Evolutionary conservation across 2,888 invertebrate species (phyloP), one percentile per base, ranked within the genome.

Genomic region (Emmelina monodactyla): DNA sequence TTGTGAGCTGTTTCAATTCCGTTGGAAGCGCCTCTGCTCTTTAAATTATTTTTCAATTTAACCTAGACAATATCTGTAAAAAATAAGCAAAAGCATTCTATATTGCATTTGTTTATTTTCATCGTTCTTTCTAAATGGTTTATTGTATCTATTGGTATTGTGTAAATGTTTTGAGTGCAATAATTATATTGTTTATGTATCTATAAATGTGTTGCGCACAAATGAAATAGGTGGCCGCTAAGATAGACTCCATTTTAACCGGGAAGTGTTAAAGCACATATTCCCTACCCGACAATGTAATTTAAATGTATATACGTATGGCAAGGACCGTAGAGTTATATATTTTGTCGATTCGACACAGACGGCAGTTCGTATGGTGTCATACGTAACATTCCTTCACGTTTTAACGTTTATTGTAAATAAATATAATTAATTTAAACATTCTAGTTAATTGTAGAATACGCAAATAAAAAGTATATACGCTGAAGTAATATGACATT

Each of bases 231-330:
- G 57, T 57, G 62, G 60, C 58, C 69, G 62, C 62, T 52, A 54
- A 46, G 61, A 59, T 69, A 62, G 72, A 63, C 72, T 75, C 71
- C 76, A 72, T 69, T 62, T 47, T 54, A 44, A 53, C 55, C 53
- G 49, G 53, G 46, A 42, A 52, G 45, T 41, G 9, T 19, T 29
- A 29, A 29, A 42, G 31, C 32, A 61, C 60, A 60, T 61, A 67
- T 63, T 58, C 64, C 63, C 58, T 63, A 58, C 66, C 62, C 60
- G 60, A 59, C 59, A 51, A 57, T 72, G 68, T 73, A 71, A 69
- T 69, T 66, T 61, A 73, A 61, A 63, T 75, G 78, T 78, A 78
- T 59, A 76, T 75, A 78, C 76, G 78, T 78, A 75, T 73, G 76
- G 67, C 75, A 55, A 56, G 65, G 60, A 56, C 54, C 60, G 59